phyloP scores from a whole-genome alignment of 1,140 invertebrate genomes.

The Uloborus diversus region DNA sequence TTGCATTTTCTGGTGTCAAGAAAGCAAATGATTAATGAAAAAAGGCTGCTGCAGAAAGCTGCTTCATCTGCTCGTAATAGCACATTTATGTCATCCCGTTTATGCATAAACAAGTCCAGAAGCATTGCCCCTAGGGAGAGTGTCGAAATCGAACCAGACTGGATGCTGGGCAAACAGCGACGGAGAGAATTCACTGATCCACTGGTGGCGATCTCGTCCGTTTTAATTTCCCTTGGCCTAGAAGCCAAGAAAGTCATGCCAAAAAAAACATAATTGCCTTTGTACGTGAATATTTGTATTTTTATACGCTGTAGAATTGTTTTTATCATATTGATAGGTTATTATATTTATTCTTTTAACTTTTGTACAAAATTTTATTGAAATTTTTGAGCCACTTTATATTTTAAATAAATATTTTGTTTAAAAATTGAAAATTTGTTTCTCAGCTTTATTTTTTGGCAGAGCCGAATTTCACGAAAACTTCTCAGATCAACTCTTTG shows the following conservation, averaged over 20 bases:
- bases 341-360: neutral
- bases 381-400: too few relatives aligned
- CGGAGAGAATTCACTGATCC: slow-evolving; percentile 39
- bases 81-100: too few relatives aligned
- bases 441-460: too few relatives aligned
- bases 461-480: too few relatives aligned
- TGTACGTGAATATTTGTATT: neutral
- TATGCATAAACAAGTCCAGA: neutral
- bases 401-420: too few relatives aligned
- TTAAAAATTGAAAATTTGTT: too few relatives aligned
- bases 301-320: neutral
- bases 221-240: slow-evolving; percentile 14
- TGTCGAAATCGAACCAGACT: slow-evolving; percentile 32
- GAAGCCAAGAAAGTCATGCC: neutral
- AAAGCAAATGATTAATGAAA: neutral
- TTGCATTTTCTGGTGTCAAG: slow-evolving; percentile 5
- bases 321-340: neutral
- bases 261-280: neutral
- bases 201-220: slow-evolving; percentile 13
- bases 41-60: too few relatives aligned
- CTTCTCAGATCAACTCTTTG: too few relatives aligned
- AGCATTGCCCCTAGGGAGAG: neutral
- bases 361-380: neutral
- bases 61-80: neutral
- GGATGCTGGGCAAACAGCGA: slow-evolving; percentile 8